phyloP scores from a whole-genome alignment of 1,140 invertebrate species.

The Telenomus remus region DNA sequence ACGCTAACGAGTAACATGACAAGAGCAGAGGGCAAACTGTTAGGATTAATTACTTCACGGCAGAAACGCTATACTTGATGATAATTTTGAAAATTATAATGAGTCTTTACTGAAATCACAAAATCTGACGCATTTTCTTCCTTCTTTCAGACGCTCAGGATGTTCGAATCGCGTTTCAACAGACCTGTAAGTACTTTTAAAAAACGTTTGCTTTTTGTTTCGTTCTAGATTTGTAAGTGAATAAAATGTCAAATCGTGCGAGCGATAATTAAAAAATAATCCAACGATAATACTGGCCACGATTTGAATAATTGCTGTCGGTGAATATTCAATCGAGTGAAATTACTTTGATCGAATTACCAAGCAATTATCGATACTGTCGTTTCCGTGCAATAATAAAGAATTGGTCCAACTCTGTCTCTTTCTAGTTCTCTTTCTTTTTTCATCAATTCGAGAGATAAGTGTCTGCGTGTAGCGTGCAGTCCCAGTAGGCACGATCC shows the following conservation, averaged over 20 bases:
- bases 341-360: conserved; percentile 9
- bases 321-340: conserved; percentile 4
- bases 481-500: not conserved
- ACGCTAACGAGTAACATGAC: conserved; percentile 53
- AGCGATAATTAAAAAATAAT: no score
- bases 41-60: conserved; percentile 48
- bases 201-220: no score
- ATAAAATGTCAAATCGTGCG: no score
- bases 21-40: conserved; percentile 51
- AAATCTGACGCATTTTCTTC: not conserved
- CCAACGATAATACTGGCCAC: no score
- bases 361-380: conserved; percentile 12
- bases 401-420: conserved; percentile 2
- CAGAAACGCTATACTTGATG: conserved; percentile 27
- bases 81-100: conserved; percentile 49
- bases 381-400: conserved; percentile 1
- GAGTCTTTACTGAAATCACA: not conserved
- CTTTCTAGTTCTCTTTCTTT: no score
- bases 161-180: no score
- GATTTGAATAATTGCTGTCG: not conserved
- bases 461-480: conserved; percentile 7
- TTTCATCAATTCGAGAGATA: conserved; percentile 1
- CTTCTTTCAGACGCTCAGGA: not conserved
- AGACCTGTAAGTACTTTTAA: no score
- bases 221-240: no score